Base-by-base conservation (phyloP, 2,113 vertebrate species). In the Percina caprodes region DNA sequence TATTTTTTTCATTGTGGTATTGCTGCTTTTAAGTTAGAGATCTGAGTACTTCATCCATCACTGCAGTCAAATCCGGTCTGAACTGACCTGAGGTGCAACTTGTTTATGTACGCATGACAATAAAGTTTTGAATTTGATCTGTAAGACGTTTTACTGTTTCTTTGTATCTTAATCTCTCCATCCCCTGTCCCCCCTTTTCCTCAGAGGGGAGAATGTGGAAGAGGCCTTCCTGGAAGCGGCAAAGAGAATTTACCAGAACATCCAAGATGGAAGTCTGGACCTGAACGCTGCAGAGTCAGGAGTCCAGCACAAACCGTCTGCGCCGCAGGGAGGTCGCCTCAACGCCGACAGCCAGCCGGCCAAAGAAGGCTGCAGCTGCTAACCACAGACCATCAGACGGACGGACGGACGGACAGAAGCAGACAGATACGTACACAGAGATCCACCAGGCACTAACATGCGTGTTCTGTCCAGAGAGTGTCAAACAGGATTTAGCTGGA, bases 241-340 rank as follows among this genome's bases (percentile, higher is more conserved):
- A 26, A 99, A 99, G 96, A 98, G 98, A 79, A 99, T 99, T 92
- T 99, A 99, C 92, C 98, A 99, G 95, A 99, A 99, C 86, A 99
- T 99, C 93, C 98, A 99, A 88, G 98, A 99, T 0, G 98, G 98
- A 56, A 99, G 98, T 90, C 94, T 99, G 95, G 98, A 99, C 92
- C 96, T 99, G 92, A 99, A 99, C 16, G 98, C 98, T 0, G 98
- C 98, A 0, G 98, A 99, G 78, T 99, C 98, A 0, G 98, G 98
- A 0, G 98, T 99, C 78, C 97, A 99, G 92, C 98, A 99, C 94
- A 99, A 99, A 94, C 98, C 98, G 0, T 97, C 97, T 0, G 97
- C 97, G 4, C 97, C 97, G 0, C 97, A 97, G 92, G 97, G 97
- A 0, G 98, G 97, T 4, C 96, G 97, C 46, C 95, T 99, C 93